Evolutionary conservation across 1,140 invertebrate genomes (phyloP).

Genomic region (Bombus breviceps): DNA sequence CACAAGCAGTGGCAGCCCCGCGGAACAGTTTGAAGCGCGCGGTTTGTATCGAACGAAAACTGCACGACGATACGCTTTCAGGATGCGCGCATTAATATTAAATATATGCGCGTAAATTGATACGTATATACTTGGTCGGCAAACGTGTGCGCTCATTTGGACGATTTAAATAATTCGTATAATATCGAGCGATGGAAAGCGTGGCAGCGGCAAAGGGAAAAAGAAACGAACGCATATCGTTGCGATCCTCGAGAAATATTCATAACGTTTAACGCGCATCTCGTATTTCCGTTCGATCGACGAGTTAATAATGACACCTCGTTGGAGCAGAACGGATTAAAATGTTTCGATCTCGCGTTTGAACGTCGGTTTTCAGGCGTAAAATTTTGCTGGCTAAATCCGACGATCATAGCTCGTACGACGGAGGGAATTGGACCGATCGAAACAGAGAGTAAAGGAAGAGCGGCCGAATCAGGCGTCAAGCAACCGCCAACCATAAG

Average conservation of each 20-base stretch:
- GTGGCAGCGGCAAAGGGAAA: too few species aligned
- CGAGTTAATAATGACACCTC: not conserved
- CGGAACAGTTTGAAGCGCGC: not conserved
- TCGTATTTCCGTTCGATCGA: not conserved
- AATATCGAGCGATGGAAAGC: not conserved
- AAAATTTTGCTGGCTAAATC: not conserved
- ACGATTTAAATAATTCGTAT: constrained; percentile 34
- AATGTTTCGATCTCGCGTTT: not conserved
- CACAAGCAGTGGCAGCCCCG: not conserved
- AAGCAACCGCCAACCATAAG: not conserved
- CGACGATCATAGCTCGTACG: too few species aligned
- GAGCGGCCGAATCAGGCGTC: not conserved
- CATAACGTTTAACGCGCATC: not conserved
- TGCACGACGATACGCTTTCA: constrained; percentile 9
- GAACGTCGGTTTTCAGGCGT: not conserved
- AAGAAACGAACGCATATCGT: too few species aligned
- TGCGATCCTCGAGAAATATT: constrained; percentile 14
- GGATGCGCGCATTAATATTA: constrained; percentile 17
- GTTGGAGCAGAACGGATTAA: not conserved
- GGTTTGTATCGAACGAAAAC: not conserved
- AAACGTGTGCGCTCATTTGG: not conserved
- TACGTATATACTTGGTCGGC: not conserved
- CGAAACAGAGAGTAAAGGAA: not conserved
- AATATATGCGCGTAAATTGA: constrained; percentile 4
- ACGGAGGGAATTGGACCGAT: too few species aligned